Conservation (phyloP, 2,113 vertebrate genomes). For the Caretta caretta region DNA sequence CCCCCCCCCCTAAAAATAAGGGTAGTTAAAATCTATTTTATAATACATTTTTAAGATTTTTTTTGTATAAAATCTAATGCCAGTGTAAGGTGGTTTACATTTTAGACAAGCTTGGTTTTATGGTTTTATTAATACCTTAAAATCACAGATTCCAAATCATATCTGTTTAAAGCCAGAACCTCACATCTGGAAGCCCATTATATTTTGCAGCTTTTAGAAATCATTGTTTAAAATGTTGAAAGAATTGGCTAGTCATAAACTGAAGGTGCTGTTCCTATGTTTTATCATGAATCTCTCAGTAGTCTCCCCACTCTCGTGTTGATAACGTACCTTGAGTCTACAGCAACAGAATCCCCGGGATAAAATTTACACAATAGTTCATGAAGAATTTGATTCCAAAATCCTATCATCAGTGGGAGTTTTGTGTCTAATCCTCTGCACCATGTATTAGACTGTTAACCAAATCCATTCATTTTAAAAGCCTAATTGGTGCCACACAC, state of each 20-base stretch:
- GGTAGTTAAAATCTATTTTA: neutral
- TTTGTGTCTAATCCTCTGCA: neutral
- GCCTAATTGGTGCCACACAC: neutral
- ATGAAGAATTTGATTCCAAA: neutral
- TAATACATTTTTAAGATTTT: neutral
- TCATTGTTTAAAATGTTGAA: neutral
- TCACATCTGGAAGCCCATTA: neutral
- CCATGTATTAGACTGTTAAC: fast-evolving
- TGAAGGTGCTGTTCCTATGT: fast-evolving
- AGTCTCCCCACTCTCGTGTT: neutral
- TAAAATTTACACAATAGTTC: neutral
- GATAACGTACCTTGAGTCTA: neutral
- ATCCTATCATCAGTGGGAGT: fast-evolving
- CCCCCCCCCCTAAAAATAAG: constrained; percentile 27
- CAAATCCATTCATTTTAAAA: neutral
- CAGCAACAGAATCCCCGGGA: neutral
- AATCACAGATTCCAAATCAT: neutral
- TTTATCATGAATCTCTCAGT: neutral
- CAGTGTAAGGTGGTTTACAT: neutral
- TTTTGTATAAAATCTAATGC: neutral
- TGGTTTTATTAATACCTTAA: neutral
- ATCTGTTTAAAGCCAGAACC: neutral
- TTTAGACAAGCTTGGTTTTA: neutral
- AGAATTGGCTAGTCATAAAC: fast-evolving
- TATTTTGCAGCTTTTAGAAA: neutral